Conservation (phyloP, 2,888 invertebrate genomes). For the Mimachlamys varia region DNA sequence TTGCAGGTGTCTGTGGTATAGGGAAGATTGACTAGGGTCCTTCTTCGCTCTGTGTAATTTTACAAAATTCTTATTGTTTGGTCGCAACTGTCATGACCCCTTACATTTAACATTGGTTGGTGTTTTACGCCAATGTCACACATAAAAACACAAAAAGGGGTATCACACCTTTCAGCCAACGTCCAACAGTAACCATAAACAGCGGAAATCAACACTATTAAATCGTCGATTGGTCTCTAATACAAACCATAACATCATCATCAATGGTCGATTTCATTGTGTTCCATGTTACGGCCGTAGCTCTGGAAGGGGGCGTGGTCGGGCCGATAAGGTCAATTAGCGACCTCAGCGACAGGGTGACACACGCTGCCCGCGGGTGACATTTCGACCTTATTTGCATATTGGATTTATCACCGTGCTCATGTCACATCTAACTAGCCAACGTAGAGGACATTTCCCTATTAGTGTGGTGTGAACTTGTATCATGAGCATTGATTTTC, state of each 20-base stretch:
- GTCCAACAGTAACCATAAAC: constrained; percentile 13
- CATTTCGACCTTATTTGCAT: constrained; percentile 26
- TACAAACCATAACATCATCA: neutral
- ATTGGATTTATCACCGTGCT: neutral
- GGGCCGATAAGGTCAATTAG: constrained; percentile 25
- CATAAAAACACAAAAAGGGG: neutral
- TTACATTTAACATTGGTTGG: neutral
- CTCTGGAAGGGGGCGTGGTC: constrained; percentile 17
- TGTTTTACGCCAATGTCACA: neutral
- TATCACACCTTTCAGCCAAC: constrained; percentile 27
- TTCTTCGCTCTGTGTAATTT: neutral
- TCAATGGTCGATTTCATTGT: constrained; percentile 1
- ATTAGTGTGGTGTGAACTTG: neutral
- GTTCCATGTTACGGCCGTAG: neutral
- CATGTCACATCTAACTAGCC: constrained; percentile 24
- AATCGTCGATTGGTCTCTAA: constrained; percentile 7
- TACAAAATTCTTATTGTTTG: neutral
- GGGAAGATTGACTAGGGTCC: neutral
- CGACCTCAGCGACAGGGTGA: constrained; percentile 23
- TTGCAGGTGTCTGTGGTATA: neutral
- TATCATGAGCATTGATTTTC: neutral
- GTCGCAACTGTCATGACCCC: constrained; percentile 33
- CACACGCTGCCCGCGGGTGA: constrained; percentile 36
- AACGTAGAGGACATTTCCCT: neutral
- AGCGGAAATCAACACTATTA: constrained; percentile 16